Conservation (phyloP, 2,888 invertebrate genomes). For the Orthonychiurus folsomi region DNA sequence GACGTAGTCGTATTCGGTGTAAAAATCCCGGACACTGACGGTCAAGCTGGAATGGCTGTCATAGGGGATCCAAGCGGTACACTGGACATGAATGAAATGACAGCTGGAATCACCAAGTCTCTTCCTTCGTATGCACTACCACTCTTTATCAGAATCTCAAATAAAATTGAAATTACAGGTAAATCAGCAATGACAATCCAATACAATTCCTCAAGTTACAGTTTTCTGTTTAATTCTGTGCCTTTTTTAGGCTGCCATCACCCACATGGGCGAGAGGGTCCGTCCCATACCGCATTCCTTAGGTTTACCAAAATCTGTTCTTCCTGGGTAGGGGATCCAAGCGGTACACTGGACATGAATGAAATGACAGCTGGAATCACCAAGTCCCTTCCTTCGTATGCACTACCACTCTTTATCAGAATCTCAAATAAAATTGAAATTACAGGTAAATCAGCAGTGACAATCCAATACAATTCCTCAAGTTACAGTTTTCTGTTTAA, state of each 20-base stretch:
- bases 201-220: neutral
- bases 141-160: conserved; percentile 26
- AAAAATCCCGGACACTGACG: conserved; percentile 51
- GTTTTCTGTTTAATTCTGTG: neutral
- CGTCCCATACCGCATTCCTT: no score
- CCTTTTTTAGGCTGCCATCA: neutral
- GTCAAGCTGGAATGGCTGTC: conserved; percentile 29
- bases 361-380: conserved; percentile 16
- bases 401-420: conserved; percentile 32
- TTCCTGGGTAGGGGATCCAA: no score
- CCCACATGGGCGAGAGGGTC: no score
- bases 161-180: conserved; percentile 34
- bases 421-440: conserved; percentile 28
- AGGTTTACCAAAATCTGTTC: no score
- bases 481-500: conserved; percentile 2
- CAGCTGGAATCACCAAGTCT: conserved; percentile 20
- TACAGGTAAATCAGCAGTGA: conserved; percentile 30
- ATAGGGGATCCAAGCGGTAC: conserved; percentile 26
- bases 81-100: conserved; percentile 16
- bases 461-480: neutral
- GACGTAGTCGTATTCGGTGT: conserved; percentile 94
- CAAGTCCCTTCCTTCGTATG: conserved; percentile 29
- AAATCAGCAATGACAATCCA: neutral
- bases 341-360: conserved; percentile 16
- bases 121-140: conserved; percentile 33